These are phyloP conservation scores for Physella acuta DNA, from an alignment of 1,140 invertebrate species.

Conservation along the genomic window DNA sequence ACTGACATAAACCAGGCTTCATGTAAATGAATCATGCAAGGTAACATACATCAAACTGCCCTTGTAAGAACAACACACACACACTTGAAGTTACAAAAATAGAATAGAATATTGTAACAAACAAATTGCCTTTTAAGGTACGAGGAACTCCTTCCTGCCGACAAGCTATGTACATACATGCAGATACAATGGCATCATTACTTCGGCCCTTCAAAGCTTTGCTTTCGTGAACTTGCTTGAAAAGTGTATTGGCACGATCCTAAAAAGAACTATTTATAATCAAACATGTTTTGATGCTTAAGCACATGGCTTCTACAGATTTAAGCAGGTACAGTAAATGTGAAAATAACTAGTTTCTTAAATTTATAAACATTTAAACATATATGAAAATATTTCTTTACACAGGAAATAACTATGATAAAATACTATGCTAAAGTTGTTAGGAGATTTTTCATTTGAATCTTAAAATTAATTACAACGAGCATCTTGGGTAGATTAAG, in stretches of 20 bases:
- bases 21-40: too few relatives aligned
- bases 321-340: too few relatives aligned
- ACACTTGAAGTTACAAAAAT: background rate
- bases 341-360: too few relatives aligned
- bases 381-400: too few relatives aligned
- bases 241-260: slow-evolving; percentile 92
- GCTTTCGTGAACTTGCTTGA: slow-evolving; percentile 94
- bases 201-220: slow-evolving; percentile 92
- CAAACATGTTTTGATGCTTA: too few relatives aligned
- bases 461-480: slow-evolving; percentile 36
- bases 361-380: too few relatives aligned
- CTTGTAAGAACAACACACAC: background rate
- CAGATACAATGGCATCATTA: slow-evolving; percentile 97
- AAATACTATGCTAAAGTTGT: background rate
- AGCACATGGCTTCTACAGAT: too few relatives aligned
- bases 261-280: too few relatives aligned
- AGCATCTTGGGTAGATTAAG: slow-evolving; percentile 86
- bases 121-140: slow-evolving; percentile 82
- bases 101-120: background rate
- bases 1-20: too few relatives aligned
- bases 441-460: background rate
- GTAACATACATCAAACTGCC: background rate
- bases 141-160: slow-evolving; percentile 96
- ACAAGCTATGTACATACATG: slow-evolving; percentile 98
- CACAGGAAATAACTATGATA: too few relatives aligned